Evolutionary conservation across 1,140 invertebrate genomes (phyloP).

Genomic region (Macrobrachium rosenbergii): DNA sequence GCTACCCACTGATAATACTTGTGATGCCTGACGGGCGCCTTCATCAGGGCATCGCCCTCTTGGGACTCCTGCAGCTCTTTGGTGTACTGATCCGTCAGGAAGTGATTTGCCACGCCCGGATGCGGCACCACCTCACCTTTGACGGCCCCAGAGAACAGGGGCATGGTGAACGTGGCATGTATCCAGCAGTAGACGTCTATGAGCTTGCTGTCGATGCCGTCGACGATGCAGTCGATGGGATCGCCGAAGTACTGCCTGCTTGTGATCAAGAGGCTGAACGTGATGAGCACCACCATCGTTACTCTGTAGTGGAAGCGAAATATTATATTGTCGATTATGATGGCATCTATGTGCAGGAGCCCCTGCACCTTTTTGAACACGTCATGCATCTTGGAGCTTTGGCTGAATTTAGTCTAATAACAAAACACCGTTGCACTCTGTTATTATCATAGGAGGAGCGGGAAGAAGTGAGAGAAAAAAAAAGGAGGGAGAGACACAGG

Average conservation of each 20-base stretch:
- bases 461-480: background rate
- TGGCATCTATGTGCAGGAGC: conserved; percentile 88
- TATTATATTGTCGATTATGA: conserved; percentile 95
- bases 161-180: conserved; percentile 91
- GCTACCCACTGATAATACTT: conserved; percentile 98
- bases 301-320: conserved; percentile 95
- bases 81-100: too few species aligned
- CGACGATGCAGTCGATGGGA: conserved; percentile 94
- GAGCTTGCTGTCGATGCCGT: conserved; percentile 75
- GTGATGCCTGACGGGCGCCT: conserved; percentile 84
- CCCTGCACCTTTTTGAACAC: conserved; percentile 92
- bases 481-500: background rate
- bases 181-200: conserved; percentile 98
- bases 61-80: too few species aligned
- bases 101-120: conserved; percentile 73
- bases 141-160: conserved; percentile 77
- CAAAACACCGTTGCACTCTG: background rate
- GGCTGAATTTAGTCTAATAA: background rate
- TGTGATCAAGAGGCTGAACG: conserved; percentile 91
- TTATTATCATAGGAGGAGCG: background rate
- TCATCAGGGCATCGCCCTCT: conserved; percentile 69
- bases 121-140: conserved; percentile 75
- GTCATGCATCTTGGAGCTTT: conserved; percentile 81
- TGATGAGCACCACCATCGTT: conserved; percentile 90
- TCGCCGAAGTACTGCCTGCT: conserved; percentile 95